Base-by-base conservation (phyloP, 2,888 invertebrate genomes). In the Eurytoma adleriae region DNA sequence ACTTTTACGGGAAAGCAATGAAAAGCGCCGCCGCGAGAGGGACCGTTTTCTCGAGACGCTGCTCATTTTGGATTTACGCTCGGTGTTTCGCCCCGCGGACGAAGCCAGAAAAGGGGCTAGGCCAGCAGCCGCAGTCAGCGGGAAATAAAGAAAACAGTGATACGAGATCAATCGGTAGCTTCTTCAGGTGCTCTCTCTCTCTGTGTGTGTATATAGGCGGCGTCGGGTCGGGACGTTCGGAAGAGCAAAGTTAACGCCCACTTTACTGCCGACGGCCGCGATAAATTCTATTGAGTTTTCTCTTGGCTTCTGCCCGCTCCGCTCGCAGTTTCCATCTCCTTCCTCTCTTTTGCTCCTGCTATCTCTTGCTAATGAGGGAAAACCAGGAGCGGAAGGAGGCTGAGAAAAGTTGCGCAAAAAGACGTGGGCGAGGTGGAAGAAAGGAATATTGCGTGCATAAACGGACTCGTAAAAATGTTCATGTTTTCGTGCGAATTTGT, bases 271-370 rank as follows among this genome's bases (percentile, higher is more conserved):
- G 50, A 59, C 54, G 67, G 57, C 64, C 79, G 64, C 76, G 79
- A 83, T 81, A 81, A 81, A 83, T 82, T 81, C 67, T 78, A 79
- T 82, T 79, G 81, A 81, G 79, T 82, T 80, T 77, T 70, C 79
- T 78, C 70, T 30, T 59, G 64, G 40, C 64, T 69, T 78, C 71
- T 66, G 12, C 40, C 52, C 64, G 50, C 66, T 66, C 56, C 30
- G 40, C n/a, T 13, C 27, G 27, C 30, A 40, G 40, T 7, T 40
- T 40, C 40, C 40, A 40, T 70, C 56, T 66, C 48, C 59, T 20
- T 18, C 48, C 40, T 64, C 18, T 30, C 64, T 30, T 40, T 64
- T 54, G 54, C 54, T 14, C 54, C 54, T 16, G 20, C 69, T 56
- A 61, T 56, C 56, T 61, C 50, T 66, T 48, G 73, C 75, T 81